A percentile compares a stretch with the other conserved stretches of the same genome.
These are phyloP conservation scores for Piprites chloris DNA, from an alignment of 2,113 vertebrate genomes.

Conservation along the genomic window DNA sequence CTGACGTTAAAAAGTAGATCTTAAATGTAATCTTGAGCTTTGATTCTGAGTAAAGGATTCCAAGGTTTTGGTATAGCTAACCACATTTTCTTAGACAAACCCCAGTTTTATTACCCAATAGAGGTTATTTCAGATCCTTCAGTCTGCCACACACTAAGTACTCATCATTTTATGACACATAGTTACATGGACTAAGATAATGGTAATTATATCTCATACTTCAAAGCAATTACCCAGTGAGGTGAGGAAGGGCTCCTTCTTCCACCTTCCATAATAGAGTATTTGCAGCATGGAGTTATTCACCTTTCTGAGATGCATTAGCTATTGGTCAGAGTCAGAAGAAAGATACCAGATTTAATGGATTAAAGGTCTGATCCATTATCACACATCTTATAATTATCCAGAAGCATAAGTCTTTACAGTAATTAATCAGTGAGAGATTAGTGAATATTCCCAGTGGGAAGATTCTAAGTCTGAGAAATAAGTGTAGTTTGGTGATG, in stretches of 20 bases:
- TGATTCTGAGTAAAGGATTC: not conserved
- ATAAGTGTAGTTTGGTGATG: slow-evolving; percentile 65
- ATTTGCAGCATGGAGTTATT: slow-evolving; percentile 47
- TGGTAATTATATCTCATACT: slow-evolving; percentile 63
- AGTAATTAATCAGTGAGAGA: slow-evolving; percentile 70
- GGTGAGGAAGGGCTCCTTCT: slow-evolving; percentile 55
- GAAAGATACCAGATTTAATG: slow-evolving; percentile 64
- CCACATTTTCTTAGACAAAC: not conserved
- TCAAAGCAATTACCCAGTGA: slow-evolving; percentile 51
- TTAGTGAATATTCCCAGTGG: slow-evolving; percentile 68
- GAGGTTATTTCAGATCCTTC: slow-evolving; percentile 54
- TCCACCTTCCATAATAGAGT: slow-evolving; percentile 36
- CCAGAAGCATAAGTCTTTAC: slow-evolving; percentile 66
- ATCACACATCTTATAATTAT: slow-evolving; percentile 70
- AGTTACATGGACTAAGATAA: slow-evolving; percentile 59
- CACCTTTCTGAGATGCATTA: slow-evolving; percentile 61
- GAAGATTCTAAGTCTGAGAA: slow-evolving; percentile 61
- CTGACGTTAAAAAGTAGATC: not conserved
- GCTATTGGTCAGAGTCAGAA: slow-evolving; percentile 59
- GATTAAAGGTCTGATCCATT: slow-evolving; percentile 69
- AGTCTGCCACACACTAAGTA: slow-evolving; percentile 50
- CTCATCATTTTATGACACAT: slow-evolving; percentile 60
- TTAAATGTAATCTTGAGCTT: not conserved
- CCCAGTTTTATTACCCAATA: not conserved
- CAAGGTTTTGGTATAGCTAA: not conserved